Conservation (phyloP, 2,888 invertebrate species). For the Eulithis prunata region DNA sequence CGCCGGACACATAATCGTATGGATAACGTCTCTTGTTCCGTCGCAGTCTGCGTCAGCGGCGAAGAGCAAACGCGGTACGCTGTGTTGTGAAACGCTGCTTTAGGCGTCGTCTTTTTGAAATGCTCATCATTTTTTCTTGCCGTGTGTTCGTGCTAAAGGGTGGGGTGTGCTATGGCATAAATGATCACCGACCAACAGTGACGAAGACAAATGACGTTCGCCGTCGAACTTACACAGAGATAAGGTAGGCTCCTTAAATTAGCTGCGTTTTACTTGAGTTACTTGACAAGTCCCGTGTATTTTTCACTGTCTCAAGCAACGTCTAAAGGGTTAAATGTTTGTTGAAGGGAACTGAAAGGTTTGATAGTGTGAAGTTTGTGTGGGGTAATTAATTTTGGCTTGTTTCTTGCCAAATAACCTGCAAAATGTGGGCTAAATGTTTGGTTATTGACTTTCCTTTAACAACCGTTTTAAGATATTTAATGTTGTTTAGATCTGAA, state of each 20-base stretch:
- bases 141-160: slow-evolving; percentile 69
- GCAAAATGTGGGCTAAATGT: too few relatives aligned
- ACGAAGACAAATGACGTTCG: slow-evolving; percentile 83
- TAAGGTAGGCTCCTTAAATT: slow-evolving; percentile 83
- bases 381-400: slow-evolving; percentile 30
- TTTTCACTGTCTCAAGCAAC: slow-evolving; percentile 71
- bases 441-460: too few relatives aligned
- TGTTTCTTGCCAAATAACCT: not conserved
- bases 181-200: slow-evolving; percentile 83
- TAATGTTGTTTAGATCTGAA: too few relatives aligned
- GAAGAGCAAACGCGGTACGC: too few relatives aligned
- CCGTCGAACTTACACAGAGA: slow-evolving; percentile 83
- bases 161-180: slow-evolving; percentile 85
- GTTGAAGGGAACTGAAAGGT: slow-evolving; percentile 33
- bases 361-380: slow-evolving; percentile 40
- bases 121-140: slow-evolving; percentile 30
- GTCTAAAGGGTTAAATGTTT: slow-evolving; percentile 46
- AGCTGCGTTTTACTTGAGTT: slow-evolving; percentile 77
- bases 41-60: too few relatives aligned
- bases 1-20: too few relatives aligned
- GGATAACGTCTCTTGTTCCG: too few relatives aligned
- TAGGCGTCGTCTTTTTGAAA: too few relatives aligned
- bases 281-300: slow-evolving; percentile 69
- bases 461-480: too few relatives aligned
- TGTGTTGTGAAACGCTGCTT: too few relatives aligned